Percentiles rank a stretch among this genome's conserved stretches.
Conservation (phyloP, 2,113 vertebrate species). For the Melanerpes formicivorus region DNA sequence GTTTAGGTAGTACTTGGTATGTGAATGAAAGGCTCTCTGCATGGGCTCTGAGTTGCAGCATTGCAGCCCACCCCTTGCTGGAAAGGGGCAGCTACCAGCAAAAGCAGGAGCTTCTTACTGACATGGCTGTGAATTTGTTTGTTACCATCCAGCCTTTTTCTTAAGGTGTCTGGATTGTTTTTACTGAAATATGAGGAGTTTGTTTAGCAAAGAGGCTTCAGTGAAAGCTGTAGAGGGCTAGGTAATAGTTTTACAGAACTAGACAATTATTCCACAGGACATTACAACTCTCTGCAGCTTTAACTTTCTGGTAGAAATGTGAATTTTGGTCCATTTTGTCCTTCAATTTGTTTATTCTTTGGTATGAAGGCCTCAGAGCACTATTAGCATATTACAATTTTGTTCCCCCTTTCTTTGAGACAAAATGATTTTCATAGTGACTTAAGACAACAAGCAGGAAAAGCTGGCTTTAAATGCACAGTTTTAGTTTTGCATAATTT, state of each 20-base stretch:
- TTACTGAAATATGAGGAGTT: not conserved
- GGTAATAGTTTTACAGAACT: not conserved
- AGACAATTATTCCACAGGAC: not conserved
- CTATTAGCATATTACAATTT: rapidly evolving
- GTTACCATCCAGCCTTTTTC: not conserved
- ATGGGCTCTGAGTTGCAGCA: not conserved
- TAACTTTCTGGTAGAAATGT: not conserved
- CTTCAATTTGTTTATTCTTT: not conserved
- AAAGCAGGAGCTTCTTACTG: not conserved
- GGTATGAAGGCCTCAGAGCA: not conserved
- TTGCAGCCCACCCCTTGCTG: not conserved
- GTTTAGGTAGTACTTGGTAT: rapidly evolving
- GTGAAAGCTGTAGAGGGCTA: not conserved
- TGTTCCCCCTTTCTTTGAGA: not conserved
- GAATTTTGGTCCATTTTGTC: not conserved
- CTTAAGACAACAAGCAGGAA: not conserved
- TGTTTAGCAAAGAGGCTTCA: not conserved
- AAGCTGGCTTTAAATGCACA: not conserved
- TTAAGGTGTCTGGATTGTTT: not conserved
- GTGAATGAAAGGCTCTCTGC: not conserved
- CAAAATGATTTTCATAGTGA: not conserved
- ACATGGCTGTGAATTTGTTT: no score
- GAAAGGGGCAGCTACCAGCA: not conserved
- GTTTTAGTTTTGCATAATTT: not conserved
- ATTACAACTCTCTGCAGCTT: not conserved